A percentile compares a stretch with the other conserved stretches of the same genome.
Evolutionary conservation across 1,140 invertebrate genomes (phyloP).

Genomic region (Drosophila ironensis): DNA sequence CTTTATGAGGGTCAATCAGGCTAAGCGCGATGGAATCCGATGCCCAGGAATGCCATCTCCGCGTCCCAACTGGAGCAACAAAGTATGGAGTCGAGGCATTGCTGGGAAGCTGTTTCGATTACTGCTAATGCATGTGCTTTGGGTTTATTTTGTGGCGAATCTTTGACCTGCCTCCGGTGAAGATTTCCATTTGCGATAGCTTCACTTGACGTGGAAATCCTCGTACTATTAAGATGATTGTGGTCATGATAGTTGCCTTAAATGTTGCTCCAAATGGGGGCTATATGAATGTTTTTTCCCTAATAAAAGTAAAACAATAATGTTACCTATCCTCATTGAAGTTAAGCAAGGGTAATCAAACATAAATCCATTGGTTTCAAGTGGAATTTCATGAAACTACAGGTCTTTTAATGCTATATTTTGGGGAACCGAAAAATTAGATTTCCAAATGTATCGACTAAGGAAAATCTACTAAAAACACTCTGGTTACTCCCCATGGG

Average conservation of each 20-base stretch:
- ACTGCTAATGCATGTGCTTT: slow-evolving; percentile 20
- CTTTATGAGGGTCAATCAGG: slow-evolving; percentile 76
- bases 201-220: slow-evolving; percentile 1
- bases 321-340: too few relatives aligned
- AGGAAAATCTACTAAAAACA: not conserved
- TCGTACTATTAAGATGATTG: not conserved
- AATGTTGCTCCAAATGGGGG: too few relatives aligned
- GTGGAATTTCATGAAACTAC: too few relatives aligned
- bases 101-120: slow-evolving; percentile 16
- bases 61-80: slow-evolving; percentile 33
- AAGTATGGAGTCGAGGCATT: not conserved
- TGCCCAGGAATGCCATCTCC: slow-evolving; percentile 13
- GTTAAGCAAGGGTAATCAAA: too few relatives aligned
- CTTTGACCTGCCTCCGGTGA: slow-evolving; percentile 13
- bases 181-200: slow-evolving; percentile 25
- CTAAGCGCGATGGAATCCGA: slow-evolving; percentile 14
- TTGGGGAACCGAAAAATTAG: too few relatives aligned
- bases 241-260: too few relatives aligned
- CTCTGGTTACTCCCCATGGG: not conserved
- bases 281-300: too few relatives aligned
- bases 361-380: too few relatives aligned
- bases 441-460: not conserved
- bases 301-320: too few relatives aligned
- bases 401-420: too few relatives aligned
- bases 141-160: not conserved